Percentiles rank a stretch among this genome's conserved stretches.
phyloP scores from a whole-genome alignment of 92 coral and sea anemone genomes.

The Hydrozoanthus gracilis region DNA sequence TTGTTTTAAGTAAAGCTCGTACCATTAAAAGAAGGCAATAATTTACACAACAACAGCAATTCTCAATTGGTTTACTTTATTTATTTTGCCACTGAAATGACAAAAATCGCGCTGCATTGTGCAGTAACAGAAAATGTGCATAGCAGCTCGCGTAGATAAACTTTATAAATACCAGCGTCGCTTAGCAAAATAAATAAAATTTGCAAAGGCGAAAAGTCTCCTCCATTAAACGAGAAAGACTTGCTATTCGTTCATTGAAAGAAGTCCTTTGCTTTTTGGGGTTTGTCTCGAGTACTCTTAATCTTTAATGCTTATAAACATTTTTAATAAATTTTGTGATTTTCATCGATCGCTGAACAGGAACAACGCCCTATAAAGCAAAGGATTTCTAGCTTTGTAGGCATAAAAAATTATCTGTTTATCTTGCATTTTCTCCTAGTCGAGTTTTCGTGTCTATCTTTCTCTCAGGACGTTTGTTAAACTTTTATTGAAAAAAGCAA shows the following conservation, averaged over 20 bases:
- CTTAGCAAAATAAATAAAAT: constrained; percentile 50
- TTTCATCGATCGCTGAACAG: not conserved
- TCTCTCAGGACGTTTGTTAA: not conserved
- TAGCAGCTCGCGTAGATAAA: constrained; percentile 18
- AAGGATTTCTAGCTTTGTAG: not conserved
- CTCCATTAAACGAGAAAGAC: constrained; percentile 5
- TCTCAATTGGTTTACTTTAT: not conserved
- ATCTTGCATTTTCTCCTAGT: constrained; percentile 3
- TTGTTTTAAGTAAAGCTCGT: too few species aligned
- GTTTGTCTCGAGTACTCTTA: not conserved
- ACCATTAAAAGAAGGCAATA: too few species aligned
- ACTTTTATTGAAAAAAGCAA: not conserved
- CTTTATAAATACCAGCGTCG: constrained; percentile 42
- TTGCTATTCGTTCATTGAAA: constrained; percentile 28
- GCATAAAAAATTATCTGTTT: constrained; percentile 37
- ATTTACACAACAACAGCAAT: not conserved
- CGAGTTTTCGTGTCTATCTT: not conserved
- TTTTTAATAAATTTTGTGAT: not conserved
- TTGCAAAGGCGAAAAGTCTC: constrained; percentile 44
- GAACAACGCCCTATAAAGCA: not conserved
- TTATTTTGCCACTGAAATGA: constrained; percentile 48
- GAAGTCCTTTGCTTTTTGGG: constrained; percentile 25
- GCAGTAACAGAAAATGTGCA: constrained; percentile 3
- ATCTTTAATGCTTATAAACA: not conserved
- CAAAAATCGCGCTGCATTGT: constrained; percentile 41